Evolutionary conservation across 2,888 invertebrate species (phyloP).

Genomic region (Hymenopus coronatus): DNA sequence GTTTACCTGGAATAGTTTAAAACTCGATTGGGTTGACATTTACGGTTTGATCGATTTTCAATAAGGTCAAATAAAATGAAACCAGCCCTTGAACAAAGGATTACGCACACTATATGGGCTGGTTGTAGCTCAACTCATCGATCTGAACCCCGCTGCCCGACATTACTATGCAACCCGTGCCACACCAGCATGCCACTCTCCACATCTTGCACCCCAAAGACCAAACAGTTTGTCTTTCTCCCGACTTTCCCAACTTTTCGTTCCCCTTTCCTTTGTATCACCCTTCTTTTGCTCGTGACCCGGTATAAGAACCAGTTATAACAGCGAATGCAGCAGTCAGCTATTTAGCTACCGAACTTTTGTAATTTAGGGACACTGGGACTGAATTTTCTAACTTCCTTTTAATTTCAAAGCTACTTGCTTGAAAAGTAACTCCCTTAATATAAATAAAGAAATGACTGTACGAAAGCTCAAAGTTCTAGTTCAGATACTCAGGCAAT

Average conservation of each 20-base stretch:
- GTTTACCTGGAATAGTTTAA: neutral
- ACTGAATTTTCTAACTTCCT: too few relatives aligned
- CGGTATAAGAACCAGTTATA: neutral
- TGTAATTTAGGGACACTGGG: too few relatives aligned
- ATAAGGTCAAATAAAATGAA: neutral
- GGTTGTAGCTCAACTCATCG: neutral
- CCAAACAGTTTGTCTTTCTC: constrained; percentile 17
- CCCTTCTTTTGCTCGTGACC: neutral
- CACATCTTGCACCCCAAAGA: constrained; percentile 3
- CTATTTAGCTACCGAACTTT: neutral
- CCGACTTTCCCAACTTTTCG: neutral
- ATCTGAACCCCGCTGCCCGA: neutral
- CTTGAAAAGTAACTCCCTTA: too few relatives aligned
- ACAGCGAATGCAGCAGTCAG: neutral
- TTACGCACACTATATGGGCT: neutral
- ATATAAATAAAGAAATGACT: too few relatives aligned
- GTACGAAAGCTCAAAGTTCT: too few relatives aligned
- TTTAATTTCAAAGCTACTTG: too few relatives aligned
- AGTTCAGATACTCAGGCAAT: too few relatives aligned
- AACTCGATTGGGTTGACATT: neutral
- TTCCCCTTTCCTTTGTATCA: neutral
- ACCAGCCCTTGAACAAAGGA: neutral
- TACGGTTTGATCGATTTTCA: neutral
- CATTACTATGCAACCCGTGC: constrained; percentile 18
- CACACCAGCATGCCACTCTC: neutral